phyloP scores from a whole-genome alignment of 1,140 invertebrate genomes.

The Paraescarpia echinospica region DNA sequence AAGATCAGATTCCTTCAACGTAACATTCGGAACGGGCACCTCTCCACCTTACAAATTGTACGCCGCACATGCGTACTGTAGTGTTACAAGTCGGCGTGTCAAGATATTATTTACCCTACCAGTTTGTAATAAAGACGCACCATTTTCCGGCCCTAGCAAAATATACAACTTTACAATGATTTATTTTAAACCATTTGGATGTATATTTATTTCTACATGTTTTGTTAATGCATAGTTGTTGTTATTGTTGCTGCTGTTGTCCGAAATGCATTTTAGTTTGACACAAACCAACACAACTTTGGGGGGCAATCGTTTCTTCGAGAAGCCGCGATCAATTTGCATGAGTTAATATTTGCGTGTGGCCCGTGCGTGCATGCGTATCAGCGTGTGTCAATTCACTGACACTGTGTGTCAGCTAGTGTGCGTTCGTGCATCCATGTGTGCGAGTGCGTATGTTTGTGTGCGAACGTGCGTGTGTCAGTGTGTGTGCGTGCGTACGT shows the following conservation, averaged over 20 bases:
- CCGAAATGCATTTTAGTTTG: neutral
- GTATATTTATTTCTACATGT: neutral
- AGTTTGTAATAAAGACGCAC: neutral
- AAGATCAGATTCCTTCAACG: neutral
- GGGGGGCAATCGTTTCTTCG: neutral
- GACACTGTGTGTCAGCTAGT: neutral
- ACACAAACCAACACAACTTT: neutral
- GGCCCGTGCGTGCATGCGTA: neutral
- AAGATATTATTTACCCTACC: neutral
- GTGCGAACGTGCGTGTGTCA: neutral
- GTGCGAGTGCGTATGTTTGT: neutral
- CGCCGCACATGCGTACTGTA: neutral
- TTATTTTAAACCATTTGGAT: neutral
- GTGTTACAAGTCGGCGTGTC: neutral
- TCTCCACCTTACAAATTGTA: neutral
- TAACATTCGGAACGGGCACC: neutral
- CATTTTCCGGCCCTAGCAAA: neutral
- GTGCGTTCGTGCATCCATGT: neutral
- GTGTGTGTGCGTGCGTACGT: neutral
- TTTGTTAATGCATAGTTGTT: neutral
- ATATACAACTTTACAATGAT: neutral
- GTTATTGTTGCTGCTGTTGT: neutral
- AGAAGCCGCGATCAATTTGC: neutral
- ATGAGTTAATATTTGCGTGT: too few species aligned
- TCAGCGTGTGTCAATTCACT: neutral